Conservation (phyloP, 2,888 invertebrate genomes). For the Pheosia gnoma region DNA sequence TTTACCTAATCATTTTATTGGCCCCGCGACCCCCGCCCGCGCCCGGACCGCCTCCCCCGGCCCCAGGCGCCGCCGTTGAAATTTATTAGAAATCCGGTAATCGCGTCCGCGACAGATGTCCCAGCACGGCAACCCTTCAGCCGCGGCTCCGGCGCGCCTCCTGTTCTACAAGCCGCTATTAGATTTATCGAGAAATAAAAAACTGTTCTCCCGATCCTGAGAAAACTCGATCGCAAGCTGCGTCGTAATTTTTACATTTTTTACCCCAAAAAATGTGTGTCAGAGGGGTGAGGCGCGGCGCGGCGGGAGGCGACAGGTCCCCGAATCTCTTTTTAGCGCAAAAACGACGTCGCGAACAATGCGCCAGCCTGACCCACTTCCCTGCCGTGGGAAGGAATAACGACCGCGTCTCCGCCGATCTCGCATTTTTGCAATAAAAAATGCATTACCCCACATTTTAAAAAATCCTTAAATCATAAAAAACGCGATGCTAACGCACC, state of each 20-base stretch:
- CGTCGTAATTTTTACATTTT: constrained; percentile 75
- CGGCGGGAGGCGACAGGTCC: constrained; percentile 66
- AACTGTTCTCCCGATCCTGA: constrained; percentile 60
- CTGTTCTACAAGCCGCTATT: constrained; percentile 69
- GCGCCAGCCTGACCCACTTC: constrained; percentile 75
- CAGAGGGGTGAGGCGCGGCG: constrained; percentile 58
- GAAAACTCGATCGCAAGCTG: constrained; percentile 79
- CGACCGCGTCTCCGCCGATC: constrained; percentile 69
- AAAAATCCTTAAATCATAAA: constrained; percentile 65
- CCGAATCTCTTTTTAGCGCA: constrained; percentile 78
- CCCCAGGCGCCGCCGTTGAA: constrained; percentile 35
- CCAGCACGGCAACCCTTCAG: constrained; percentile 54
- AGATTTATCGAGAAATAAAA: constrained; percentile 66
- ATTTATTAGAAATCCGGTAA: constrained; percentile 62
- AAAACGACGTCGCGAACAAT: constrained; percentile 77
- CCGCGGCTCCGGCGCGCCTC: constrained; percentile 47
- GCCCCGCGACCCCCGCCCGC: constrained; percentile 40
- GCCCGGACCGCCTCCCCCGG: constrained; percentile 30
- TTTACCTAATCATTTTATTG: constrained; percentile 81
- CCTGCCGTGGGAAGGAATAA: constrained; percentile 84
- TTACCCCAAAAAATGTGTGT: constrained; percentile 79
- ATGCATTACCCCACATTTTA: constrained; percentile 82
- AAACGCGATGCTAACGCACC: constrained; percentile 65
- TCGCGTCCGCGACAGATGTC: constrained; percentile 62
- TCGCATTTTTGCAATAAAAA: constrained; percentile 74